A percentile compares a stretch with the other conserved stretches of the same genome.
Conservation (phyloP, 2,113 vertebrate genomes). For the Halcyon senegalensis region DNA sequence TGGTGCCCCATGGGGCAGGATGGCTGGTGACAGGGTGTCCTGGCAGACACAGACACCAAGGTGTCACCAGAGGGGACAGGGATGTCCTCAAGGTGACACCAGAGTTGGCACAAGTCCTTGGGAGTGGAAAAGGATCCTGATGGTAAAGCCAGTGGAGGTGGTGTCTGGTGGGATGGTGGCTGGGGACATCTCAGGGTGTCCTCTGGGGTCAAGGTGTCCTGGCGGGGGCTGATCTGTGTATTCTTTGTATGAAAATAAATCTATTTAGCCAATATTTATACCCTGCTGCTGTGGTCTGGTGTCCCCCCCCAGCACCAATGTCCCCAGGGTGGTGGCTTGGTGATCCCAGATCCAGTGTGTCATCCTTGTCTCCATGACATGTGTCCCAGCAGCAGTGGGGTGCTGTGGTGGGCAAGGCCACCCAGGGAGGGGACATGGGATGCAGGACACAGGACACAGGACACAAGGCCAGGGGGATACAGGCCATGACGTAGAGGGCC, state of each 20-base stretch:
- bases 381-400: not conserved
- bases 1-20: not conserved
- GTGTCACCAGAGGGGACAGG: not conserved
- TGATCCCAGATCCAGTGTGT: not conserved
- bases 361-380: not conserved
- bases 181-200: not conserved
- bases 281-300: not conserved
- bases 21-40: not conserved
- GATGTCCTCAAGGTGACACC: not conserved
- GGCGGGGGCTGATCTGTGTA: not conserved
- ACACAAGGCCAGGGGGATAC: too few species aligned
- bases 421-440: not conserved
- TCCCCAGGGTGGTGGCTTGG: not conserved
- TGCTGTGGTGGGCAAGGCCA: not conserved
- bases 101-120: not conserved
- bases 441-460: not conserved
- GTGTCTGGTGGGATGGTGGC: rapidly evolving
- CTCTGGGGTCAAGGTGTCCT: rapidly evolving
- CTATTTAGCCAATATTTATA: conserved; percentile 77
- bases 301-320: rapidly evolving
- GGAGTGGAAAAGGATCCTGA: not conserved
- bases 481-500: not conserved
- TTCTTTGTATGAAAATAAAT: conserved; percentile 77
- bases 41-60: not conserved
- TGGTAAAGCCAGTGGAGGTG: not conserved